phyloP scores from a whole-genome alignment of 2,797 vertebrate genomes.

The Chrysolophus pictus region DNA sequence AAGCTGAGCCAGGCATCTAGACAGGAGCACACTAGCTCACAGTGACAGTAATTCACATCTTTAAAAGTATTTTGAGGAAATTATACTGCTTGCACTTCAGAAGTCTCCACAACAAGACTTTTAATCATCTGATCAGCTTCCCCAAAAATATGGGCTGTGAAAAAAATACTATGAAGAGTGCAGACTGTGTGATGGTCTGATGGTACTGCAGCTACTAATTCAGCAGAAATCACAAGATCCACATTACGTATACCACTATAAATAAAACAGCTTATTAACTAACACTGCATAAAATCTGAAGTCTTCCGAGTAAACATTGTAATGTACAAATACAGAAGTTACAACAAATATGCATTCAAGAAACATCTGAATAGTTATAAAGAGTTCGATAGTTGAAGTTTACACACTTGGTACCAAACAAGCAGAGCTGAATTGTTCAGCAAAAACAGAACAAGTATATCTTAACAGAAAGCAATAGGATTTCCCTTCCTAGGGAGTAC shows the following conservation, averaged over 20 bases:
- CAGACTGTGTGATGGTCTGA: background rate
- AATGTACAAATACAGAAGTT: background rate
- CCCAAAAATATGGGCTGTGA: background rate
- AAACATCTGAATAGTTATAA: too few relatives aligned
- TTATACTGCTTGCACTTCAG: background rate
- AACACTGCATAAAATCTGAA: background rate
- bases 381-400: too few relatives aligned
- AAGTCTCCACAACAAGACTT: background rate
- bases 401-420: background rate
- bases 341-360: background rate
- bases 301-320: rapidly evolving
- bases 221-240: background rate
- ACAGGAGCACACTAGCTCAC: rapidly evolving
- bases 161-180: background rate
- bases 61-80: background rate
- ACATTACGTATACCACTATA: background rate
- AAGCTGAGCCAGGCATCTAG: background rate
- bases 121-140: background rate
- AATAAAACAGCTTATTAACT: background rate
- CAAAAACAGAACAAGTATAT: background rate
- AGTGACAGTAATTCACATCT: background rate
- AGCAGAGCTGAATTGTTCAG: background rate
- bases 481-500: background rate
- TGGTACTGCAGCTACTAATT: background rate
- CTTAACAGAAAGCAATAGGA: background rate